These are phyloP conservation scores for Hypotaenidia okinawae DNA, from an alignment of 2,797 vertebrate species.

Conservation along the genomic window DNA sequence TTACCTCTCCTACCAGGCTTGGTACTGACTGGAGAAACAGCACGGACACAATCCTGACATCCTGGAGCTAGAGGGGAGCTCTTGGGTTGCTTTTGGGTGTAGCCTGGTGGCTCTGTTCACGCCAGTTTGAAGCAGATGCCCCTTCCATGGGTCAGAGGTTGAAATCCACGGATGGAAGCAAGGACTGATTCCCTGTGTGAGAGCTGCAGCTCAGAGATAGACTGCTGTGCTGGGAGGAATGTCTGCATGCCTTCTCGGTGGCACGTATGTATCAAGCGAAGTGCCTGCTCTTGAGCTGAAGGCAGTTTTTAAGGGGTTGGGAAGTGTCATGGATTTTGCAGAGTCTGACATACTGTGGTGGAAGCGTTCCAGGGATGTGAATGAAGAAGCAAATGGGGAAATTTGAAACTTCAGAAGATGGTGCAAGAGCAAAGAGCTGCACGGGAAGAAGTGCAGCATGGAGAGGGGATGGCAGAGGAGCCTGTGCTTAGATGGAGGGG, in stretches of 20 bases:
- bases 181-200: accelerated
- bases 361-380: neutral
- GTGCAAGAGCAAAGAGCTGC: neutral
- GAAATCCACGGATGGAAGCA: neutral
- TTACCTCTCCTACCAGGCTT: neutral
- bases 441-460: neutral
- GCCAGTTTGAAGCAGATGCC: neutral
- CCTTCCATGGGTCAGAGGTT: neutral
- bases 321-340: neutral
- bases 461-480: neutral
- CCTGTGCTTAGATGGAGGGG: accelerated
- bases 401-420: neutral
- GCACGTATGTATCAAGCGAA: accelerated
- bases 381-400: neutral
- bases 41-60: neutral
- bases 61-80: neutral
- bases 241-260: neutral
- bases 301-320: neutral
- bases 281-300: neutral
- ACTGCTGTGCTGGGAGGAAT: neutral
- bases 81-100: neutral
- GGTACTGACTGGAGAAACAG: neutral
- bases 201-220: neutral
- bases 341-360: accelerated
- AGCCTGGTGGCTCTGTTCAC: accelerated